Evolutionary conservation across 2,797 vertebrate genomes (phyloP).

Genomic region (Eulemur albifrons): DNA sequence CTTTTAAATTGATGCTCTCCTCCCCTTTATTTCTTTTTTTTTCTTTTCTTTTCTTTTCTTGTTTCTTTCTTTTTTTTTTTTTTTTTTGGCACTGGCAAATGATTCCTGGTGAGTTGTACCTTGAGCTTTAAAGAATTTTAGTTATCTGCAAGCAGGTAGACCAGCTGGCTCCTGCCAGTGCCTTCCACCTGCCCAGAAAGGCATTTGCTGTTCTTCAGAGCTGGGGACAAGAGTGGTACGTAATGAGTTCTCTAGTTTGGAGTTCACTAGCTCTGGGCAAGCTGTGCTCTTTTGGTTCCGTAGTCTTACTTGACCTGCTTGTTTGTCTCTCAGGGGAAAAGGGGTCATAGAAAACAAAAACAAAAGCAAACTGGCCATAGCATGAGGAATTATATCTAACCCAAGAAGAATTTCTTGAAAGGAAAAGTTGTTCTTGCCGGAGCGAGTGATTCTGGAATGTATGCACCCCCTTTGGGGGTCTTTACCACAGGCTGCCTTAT

Average conservation of each 20-base stretch:
- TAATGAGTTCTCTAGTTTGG: not conserved
- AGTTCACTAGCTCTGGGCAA: not conserved
- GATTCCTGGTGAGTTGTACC: not conserved
- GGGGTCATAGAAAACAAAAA: conserved; percentile 31
- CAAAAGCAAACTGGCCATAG: not conserved
- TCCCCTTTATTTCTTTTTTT: not conserved
- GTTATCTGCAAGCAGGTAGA: conserved; percentile 19
- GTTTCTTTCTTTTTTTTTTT: not conserved
- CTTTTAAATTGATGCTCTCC: conserved; percentile 25
- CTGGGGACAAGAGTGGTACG: not conserved
- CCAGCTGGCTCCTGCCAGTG: not conserved
- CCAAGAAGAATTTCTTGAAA: conserved; percentile 35
- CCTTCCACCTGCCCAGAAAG: not conserved
- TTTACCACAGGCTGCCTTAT: not conserved
- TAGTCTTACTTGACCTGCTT: not conserved
- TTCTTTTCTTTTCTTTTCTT: not conserved
- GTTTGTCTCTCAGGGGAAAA: conserved; percentile 41
- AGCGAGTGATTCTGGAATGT: conserved; percentile 22
- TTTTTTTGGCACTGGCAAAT: conserved; percentile 12
- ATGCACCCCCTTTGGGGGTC: not conserved
- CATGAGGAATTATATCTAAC: conserved; percentile 24
- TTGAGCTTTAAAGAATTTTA: conserved; percentile 45
- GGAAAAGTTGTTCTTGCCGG: not conserved
- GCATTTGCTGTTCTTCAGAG: not conserved
- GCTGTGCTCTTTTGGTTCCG: not conserved